Base-by-base conservation (phyloP, 2,888 invertebrate genomes). In the Polietes domitor region DNA sequence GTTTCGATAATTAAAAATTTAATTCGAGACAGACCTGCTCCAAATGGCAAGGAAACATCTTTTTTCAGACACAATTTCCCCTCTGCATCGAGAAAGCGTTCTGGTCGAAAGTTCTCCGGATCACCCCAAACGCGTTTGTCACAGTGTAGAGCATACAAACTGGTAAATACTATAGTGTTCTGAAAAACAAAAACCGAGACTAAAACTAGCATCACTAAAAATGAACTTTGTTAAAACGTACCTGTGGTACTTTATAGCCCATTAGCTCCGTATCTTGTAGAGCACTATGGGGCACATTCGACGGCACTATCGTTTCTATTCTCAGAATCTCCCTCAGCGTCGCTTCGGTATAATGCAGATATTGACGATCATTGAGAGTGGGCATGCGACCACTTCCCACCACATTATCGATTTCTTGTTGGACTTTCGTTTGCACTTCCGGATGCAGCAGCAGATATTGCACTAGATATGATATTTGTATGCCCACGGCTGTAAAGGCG, bases 91-190 rank as follows among this genome's bases (percentile, higher is more conserved):
- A 96, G 92, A 89, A 94, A 96, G 32, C 96, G 92, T 87, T 96
- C 95, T 0, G 96, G 96, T 0, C 94, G 91, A 88, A 95, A 96
- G 73, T 92, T 92, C 74, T 95, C 93, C 0, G 96, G 95, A 89
- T 96, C 94, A 0, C 93, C 93, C 95, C 95, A 96, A 4, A 94
- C 87, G 0, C 93, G 92, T 28, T 93, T 92, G 88, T 95, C 94
- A 87, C 91, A 92, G 87, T 96, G 94, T 80, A 94, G 91, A 43
- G 92, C 92, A 65, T 92, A 90, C 2, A 94, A 92, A 86, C 95
- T 94, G 0, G 94, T 92, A 28, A 93, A 89, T 0, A 95, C 84
- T 76, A 94, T 87, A 0, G 94, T 93, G 26, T 93, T 92, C 93
- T 95, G 24, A 61, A 74, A 50, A 17, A 50, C 19, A 50, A 50